These are phyloP conservation scores for Gorsachius goisagi DNA, from an alignment of 2,113 vertebrate species.

Conservation along the genomic window DNA sequence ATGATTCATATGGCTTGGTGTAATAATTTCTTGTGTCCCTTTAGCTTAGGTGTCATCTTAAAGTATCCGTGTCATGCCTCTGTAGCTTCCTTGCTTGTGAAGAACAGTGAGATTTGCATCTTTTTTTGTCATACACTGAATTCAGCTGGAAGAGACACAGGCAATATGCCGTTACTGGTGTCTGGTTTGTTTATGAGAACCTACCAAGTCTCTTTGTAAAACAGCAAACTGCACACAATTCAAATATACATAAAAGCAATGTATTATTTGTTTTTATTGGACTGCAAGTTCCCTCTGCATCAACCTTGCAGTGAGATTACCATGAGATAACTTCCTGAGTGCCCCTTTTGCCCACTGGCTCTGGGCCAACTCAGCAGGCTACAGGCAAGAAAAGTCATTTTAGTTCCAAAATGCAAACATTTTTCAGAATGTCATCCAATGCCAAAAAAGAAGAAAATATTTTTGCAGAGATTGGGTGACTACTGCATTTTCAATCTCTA, in stretches of 20 bases:
- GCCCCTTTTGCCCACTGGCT: background rate
- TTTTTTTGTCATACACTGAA: background rate
- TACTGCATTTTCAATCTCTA: conserved; percentile 25
- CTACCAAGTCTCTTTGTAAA: background rate
- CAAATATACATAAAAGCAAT: background rate
- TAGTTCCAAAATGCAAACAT: conserved; percentile 36
- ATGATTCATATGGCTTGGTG: background rate
- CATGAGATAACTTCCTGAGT: background rate
- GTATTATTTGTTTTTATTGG: conserved; percentile 30
- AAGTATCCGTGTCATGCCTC: background rate
- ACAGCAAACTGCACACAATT: background rate
- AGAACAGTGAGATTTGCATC: background rate
- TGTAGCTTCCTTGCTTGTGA: background rate
- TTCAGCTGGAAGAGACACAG: background rate
- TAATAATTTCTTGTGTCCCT: background rate
- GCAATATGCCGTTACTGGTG: background rate
- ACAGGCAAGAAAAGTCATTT: conserved; percentile 38
- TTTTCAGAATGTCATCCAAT: conserved; percentile 31
- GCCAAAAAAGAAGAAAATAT: background rate
- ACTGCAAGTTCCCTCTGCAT: background rate
- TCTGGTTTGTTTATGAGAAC: background rate
- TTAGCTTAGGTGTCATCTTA: background rate
- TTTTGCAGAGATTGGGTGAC: background rate
- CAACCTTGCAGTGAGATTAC: background rate
- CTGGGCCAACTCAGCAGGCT: background rate